Base-by-base conservation (phyloP, 2,113 vertebrate genomes). In the Centrocercus urophasianus region DNA sequence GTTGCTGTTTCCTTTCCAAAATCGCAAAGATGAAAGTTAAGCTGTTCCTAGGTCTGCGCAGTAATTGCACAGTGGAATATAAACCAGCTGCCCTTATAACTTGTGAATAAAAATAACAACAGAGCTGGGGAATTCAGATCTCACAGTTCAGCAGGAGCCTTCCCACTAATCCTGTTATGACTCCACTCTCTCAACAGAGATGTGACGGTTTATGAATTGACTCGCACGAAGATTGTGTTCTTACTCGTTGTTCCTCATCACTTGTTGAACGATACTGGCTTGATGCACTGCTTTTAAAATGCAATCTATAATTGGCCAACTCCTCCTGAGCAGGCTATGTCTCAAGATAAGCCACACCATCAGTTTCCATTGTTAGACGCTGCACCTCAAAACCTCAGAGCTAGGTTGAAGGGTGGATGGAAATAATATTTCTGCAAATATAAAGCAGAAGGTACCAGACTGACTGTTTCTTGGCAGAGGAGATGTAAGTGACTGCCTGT, bases 381-480 rank as follows among this genome's bases (percentile, higher is more conserved):
- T 24, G 11, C 45, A 48, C 71, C 52, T 71, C 11, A 1, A n/a
- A 54, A 56, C 76, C 47, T 66, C 72, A 57, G 54, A 42, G 28
- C 63, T 7, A 60, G n/a, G 64, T 19, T 81, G 76, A 78, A 61
- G 82, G 89, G 66, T 3, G 71, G 77, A 67, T 47, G 60, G 59
- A 81, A 64, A 64, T 56, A 67, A 67, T n/a, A 66, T 73, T 67
- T 56, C 36, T 66, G 59, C 65, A 82, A 86, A 86, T 61, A 67
- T 42, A 56, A 67, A 86, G 78, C 77, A 93, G 83, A 90, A 86
- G 92, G 81, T 63, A 78, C 60, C 11, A 86, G 83, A 83, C 66
- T 90, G 71, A 77, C 82, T 82, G 79, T 48, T 90, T 76, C 72
- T 77, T 86, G 83, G 83, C 83, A 86, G 8, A 34, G 83, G 77